These are phyloP conservation scores for Xanthorhoe designata DNA, from an alignment of 2,888 invertebrate species.

Conservation along the genomic window DNA sequence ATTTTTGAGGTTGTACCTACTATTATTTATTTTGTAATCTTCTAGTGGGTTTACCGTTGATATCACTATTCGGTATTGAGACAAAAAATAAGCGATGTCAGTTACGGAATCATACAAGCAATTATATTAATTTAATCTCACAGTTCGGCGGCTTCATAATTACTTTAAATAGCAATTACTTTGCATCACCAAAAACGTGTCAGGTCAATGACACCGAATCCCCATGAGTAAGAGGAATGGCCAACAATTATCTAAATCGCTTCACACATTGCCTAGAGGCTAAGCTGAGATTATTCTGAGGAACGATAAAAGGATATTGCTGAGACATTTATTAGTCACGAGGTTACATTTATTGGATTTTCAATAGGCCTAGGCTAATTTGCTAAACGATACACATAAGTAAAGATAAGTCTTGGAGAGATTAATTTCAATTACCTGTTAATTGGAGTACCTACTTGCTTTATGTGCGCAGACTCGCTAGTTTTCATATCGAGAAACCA, in stretches of 20 bases:
- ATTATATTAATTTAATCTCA: not conserved
- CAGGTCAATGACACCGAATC: conserved; percentile 55
- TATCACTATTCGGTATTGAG: no score
- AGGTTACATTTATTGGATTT: not conserved
- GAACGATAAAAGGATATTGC: conserved; percentile 32
- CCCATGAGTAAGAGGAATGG: conserved; percentile 59
- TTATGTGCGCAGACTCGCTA: no score
- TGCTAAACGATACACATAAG: no score
- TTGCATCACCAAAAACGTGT: conserved; percentile 45
- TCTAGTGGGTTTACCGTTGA: no score
- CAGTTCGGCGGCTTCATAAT: not conserved
- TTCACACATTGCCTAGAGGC: conserved; percentile 62
- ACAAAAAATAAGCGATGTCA: no score
- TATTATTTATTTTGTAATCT: no score
- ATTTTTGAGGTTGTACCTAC: no score
- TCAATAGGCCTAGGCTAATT: not conserved
- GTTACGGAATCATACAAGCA: not conserved
- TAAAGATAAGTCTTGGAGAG: no score
- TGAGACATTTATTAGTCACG: not conserved
- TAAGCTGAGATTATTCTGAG: conserved; percentile 43
- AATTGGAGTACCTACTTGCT: no score
- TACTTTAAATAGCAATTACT: conserved; percentile 27
- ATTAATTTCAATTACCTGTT: no score
- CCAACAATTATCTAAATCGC: conserved; percentile 74
- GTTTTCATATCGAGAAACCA: conserved; percentile 27